A percentile compares a stretch with the other conserved stretches of the same genome.
These are phyloP conservation scores for Leucozona laternaria DNA, from an alignment of 2,888 invertebrate species.

Conservation along the genomic window DNA sequence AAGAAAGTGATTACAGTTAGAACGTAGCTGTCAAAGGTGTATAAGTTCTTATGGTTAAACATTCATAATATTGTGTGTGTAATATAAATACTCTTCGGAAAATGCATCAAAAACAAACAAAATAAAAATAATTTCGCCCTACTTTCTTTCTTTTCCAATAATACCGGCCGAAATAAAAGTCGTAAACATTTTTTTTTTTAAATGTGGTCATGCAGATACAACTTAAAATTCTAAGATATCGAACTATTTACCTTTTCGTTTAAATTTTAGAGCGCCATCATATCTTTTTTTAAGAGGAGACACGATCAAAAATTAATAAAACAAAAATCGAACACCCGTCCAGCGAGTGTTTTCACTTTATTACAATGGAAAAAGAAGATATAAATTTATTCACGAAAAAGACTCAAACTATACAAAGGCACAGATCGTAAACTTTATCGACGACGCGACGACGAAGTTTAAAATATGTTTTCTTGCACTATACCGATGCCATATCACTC, in stretches of 20 bases:
- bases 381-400: slow-evolving; percentile 51
- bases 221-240: slow-evolving; percentile 55
- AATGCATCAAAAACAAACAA: slow-evolving; percentile 5
- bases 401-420: slow-evolving; percentile 32
- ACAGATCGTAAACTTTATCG: slow-evolving; percentile 43
- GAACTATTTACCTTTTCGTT: slow-evolving; percentile 59
- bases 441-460: slow-evolving; percentile 22
- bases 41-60: not conserved
- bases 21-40: not conserved
- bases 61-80: not conserved
- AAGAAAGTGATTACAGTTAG: too few species aligned
- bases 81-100: not conserved
- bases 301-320: slow-evolving; percentile 16
- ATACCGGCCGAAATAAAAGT: slow-evolving; percentile 4
- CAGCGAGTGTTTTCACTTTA: slow-evolving; percentile 40
- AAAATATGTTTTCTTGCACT: slow-evolving; percentile 56
- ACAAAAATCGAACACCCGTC: slow-evolving; percentile 24
- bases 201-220: slow-evolving; percentile 9
- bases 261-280: slow-evolving; percentile 60
- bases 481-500: slow-evolving; percentile 46
- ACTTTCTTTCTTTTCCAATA: slow-evolving; percentile 11
- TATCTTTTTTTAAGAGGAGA: slow-evolving; percentile 18
- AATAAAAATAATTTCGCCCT: slow-evolving; percentile 1
- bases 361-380: slow-evolving; percentile 34
- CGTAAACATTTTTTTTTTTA: not conserved